Percentiles rank a stretch among this genome's conserved stretches.
Evolutionary conservation across 2,113 vertebrate genomes (phyloP).

Genomic region (Herpetotheres cachinnans): DNA sequence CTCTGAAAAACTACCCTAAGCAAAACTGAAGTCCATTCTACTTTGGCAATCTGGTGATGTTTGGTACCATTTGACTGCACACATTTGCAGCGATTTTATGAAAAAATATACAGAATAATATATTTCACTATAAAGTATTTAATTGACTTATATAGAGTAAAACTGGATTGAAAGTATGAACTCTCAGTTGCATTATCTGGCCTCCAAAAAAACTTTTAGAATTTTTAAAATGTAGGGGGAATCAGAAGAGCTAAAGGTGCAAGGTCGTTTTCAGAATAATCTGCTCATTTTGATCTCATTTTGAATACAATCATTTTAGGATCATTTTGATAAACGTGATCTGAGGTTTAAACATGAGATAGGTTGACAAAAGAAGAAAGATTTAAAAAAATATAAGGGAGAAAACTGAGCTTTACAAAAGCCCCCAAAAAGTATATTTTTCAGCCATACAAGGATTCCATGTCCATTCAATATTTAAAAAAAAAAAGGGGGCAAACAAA

Average conservation of each 20-base stretch:
- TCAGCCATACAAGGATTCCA: background rate
- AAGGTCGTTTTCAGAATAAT: background rate
- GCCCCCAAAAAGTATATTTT: background rate
- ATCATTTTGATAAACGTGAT: background rate
- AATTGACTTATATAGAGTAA: background rate
- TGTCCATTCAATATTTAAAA: background rate
- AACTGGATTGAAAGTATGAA: background rate
- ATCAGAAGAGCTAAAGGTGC: background rate
- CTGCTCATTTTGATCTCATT: background rate
- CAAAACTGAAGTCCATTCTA: background rate
- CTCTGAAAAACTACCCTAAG: background rate
- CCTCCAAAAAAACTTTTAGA: background rate
- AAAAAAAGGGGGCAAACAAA: rapidly evolving
- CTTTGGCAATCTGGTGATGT: background rate
- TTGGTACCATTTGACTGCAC: background rate
- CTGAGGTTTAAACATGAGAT: background rate
- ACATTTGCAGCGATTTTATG: background rate
- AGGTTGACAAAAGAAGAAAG: background rate
- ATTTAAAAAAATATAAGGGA: background rate
- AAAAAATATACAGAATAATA: background rate
- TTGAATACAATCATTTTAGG: background rate
- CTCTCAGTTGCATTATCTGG: background rate
- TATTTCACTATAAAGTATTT: background rate
- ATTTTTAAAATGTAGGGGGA: background rate
- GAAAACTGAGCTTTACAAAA: background rate